phyloP scores from a whole-genome alignment of 2,113 vertebrate genomes.

The Tricholaema leucomelas region DNA sequence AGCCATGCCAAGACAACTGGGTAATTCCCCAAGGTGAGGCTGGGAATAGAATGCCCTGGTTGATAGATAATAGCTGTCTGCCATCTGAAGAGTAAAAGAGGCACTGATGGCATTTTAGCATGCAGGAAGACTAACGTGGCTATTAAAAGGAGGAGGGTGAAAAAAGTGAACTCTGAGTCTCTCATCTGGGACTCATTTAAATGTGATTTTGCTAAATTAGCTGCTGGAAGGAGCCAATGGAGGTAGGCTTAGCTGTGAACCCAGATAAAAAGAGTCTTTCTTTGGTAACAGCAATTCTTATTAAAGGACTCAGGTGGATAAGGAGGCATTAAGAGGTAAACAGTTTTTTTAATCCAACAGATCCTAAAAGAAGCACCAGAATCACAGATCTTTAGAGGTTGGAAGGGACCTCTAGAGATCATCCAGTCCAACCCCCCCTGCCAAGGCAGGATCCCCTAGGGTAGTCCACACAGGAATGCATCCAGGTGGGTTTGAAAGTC shows the following conservation, averaged over 20 bases:
- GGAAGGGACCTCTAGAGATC: too few relatives aligned
- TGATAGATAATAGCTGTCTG: conserved; percentile 66
- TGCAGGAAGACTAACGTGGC: conserved; percentile 73
- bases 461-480: too few relatives aligned
- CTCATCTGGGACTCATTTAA: conserved; percentile 75
- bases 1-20: not conserved
- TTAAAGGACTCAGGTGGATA: not conserved
- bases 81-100: conserved; percentile 58
- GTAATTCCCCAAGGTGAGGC: conserved; percentile 71
- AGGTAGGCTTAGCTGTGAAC: conserved; percentile 55
- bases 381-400: too few relatives aligned
- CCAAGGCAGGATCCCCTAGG: too few relatives aligned
- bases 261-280: conserved; percentile 50
- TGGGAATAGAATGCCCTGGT: conserved; percentile 31
- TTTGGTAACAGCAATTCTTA: conserved; percentile 8
- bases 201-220: conserved; percentile 76
- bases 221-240: conserved; percentile 50
- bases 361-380: not conserved
- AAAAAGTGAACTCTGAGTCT: conserved; percentile 73
- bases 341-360: not conserved
- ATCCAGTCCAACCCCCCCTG: too few relatives aligned
- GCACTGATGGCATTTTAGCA: conserved; percentile 69
- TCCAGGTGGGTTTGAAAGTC: too few relatives aligned
- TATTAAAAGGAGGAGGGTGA: conserved; percentile 61
- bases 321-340: conserved; percentile 30